These are phyloP conservation scores for Euwallacea fornicatus DNA, from an alignment of 1,140 invertebrate genomes.

Conservation along the genomic window DNA sequence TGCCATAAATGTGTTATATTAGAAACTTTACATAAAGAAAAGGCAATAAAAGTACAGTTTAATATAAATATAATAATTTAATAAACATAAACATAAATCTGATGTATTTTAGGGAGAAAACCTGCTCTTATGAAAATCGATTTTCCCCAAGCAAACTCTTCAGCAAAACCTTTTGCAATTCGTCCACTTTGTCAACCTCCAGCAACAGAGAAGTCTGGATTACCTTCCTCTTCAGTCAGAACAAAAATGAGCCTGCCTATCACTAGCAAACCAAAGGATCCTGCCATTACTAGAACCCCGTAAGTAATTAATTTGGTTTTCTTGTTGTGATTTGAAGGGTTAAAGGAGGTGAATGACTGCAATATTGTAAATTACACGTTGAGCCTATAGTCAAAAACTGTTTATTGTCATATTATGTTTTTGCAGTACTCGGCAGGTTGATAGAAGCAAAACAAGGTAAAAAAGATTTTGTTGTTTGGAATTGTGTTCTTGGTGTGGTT, in stretches of 20 bases:
- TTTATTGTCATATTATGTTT: conserved; percentile 19
- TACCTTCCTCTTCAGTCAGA: conserved; percentile 36
- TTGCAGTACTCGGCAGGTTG: conserved; percentile 43
- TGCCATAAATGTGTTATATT: too few species aligned
- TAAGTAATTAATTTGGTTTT: conserved; percentile 28
- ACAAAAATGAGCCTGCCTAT: conserved; percentile 49
- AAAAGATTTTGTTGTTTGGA: conserved; percentile 24
- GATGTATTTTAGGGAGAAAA: conserved; percentile 2
- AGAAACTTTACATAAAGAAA: too few species aligned
- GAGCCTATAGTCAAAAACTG: not conserved
- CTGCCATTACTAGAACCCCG: conserved; percentile 44
- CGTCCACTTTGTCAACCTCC: conserved; percentile 36
- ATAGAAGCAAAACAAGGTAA: conserved; percentile 45
- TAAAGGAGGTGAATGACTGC: too few species aligned
- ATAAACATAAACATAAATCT: too few species aligned
- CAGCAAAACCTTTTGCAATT: conserved; percentile 38
- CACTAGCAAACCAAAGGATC: conserved; percentile 43
- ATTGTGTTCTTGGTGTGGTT: conserved; percentile 21
- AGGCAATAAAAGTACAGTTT: too few species aligned
- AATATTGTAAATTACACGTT: too few species aligned
- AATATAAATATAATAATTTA: too few species aligned
- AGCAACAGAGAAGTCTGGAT: conserved; percentile 34
- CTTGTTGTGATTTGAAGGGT: not conserved
- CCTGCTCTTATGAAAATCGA: conserved; percentile 42
- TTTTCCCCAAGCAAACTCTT: conserved; percentile 33